A percentile compares a stretch with the other conserved stretches of the same genome.
phyloP scores from a whole-genome alignment of 2,797 vertebrate species.

The Iguana delicatissima region DNA sequence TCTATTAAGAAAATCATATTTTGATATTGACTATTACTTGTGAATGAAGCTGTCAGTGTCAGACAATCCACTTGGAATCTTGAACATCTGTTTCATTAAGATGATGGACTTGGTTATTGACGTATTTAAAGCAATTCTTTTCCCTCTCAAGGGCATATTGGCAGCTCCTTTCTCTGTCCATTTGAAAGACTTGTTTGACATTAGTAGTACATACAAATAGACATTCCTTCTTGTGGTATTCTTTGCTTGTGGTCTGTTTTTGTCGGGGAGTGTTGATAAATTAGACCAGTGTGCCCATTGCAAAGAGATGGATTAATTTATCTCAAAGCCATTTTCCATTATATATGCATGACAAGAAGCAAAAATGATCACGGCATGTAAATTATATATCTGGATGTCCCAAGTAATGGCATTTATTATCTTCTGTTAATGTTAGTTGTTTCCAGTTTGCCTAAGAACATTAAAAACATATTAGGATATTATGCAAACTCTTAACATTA shows the following conservation, averaged over 20 bases:
- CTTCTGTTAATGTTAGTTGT: slow-evolving; percentile 73
- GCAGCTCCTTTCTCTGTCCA: slow-evolving; percentile 44
- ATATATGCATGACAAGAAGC: slow-evolving; percentile 65
- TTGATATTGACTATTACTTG: slow-evolving; percentile 73
- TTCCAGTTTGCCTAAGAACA: slow-evolving; percentile 77
- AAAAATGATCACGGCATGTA: slow-evolving; percentile 69
- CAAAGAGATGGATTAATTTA: slow-evolving; percentile 59
- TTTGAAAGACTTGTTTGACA: slow-evolving; percentile 52
- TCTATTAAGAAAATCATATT: slow-evolving; percentile 78
- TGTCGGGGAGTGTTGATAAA: slow-evolving; percentile 52
- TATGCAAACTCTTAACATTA: slow-evolving; percentile 74
- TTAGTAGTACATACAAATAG: slow-evolving; percentile 24
- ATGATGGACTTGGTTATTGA: slow-evolving; percentile 66
- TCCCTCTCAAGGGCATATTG: slow-evolving; percentile 41
- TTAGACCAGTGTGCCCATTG: slow-evolving; percentile 28
- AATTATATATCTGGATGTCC: slow-evolving; percentile 66
- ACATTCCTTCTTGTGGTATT: slow-evolving; percentile 19
- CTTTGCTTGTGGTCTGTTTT: slow-evolving; percentile 29
- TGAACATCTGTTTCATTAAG: slow-evolving; percentile 72
- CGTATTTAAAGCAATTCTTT: slow-evolving; percentile 59
- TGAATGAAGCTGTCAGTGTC: slow-evolving; percentile 76
- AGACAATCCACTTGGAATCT: slow-evolving; percentile 65
- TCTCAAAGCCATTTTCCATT: slow-evolving; percentile 65
- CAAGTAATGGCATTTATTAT: slow-evolving; percentile 75
- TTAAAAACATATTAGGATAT: slow-evolving; percentile 80